Evolutionary conservation across 2,113 vertebrate species (phyloP).

Genomic region (Thalassoma bifasciatum): DNA sequence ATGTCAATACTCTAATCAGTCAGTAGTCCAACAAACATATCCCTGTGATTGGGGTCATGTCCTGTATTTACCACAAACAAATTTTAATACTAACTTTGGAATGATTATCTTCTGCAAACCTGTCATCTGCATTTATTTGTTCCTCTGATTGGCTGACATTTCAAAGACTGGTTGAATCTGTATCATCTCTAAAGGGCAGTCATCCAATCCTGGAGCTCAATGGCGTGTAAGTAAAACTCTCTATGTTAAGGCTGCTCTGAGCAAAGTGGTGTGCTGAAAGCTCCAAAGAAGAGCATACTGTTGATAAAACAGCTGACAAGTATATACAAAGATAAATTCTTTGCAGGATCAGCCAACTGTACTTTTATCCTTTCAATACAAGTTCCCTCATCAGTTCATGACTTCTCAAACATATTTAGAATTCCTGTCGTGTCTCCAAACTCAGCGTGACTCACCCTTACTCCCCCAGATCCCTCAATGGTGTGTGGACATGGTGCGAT

Average conservation of each 20-base stretch:
- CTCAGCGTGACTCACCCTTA: neutral
- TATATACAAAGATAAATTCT: neutral
- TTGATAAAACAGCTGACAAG: neutral
- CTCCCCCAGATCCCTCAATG: conserved; percentile 92
- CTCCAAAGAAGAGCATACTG: neutral
- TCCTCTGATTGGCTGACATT: conserved; percentile 50
- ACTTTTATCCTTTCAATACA: neutral
- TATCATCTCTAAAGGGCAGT: conserved; percentile 25
- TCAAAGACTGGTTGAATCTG: conserved; percentile 20
- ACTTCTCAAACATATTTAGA: neutral
- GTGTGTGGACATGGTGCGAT: conserved; percentile 96
- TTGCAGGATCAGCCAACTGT: neutral
- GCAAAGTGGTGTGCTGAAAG: conserved; percentile 12
- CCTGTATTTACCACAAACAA: conserved; percentile 1
- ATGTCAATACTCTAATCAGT: too few species aligned
- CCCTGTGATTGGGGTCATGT: neutral
- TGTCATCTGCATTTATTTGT: conserved; percentile 20
- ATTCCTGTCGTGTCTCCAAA: neutral
- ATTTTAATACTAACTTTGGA: conserved; percentile 14
- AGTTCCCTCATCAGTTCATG: neutral
- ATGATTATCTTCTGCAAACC: conserved; percentile 33
- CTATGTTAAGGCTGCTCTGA: neutral
- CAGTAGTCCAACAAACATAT: neutral
- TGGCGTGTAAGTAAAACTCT: conserved; percentile 32
- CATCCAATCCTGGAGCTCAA: conserved; percentile 43